phyloP scores from a whole-genome alignment of 2,888 invertebrate genomes.

The Cyclophora punctaria region DNA sequence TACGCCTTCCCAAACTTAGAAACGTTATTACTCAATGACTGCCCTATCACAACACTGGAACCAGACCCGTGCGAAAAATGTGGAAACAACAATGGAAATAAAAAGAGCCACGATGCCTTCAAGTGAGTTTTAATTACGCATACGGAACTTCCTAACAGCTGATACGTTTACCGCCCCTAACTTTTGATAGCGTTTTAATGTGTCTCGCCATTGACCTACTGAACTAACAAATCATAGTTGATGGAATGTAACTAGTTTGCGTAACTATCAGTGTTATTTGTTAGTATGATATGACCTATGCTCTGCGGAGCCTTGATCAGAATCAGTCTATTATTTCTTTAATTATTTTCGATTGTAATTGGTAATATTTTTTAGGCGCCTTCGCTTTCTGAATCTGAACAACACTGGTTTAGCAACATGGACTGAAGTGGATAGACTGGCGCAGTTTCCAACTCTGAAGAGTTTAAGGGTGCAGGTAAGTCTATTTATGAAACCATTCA shows the following conservation, averaged over 20 bases:
- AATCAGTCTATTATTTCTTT: conserved; percentile 9
- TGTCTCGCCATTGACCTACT: conserved; percentile 51
- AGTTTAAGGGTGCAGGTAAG: conserved; percentile 88
- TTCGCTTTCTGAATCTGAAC: conserved; percentile 89
- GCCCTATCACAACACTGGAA: conserved; percentile 80
- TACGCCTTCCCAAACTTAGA: conserved; percentile 90
- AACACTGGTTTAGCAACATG: conserved; percentile 88
- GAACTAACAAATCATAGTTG: conserved; percentile 36
- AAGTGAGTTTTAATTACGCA: conserved; percentile 47
- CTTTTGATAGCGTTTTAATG: conserved; percentile 22
- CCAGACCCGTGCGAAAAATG: conserved; percentile 78
- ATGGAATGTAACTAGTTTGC: conserved; percentile 21
- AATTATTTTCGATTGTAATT: conserved; percentile 20
- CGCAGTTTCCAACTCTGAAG: conserved; percentile 86
- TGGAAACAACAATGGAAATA: conserved; percentile 58
- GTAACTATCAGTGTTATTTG: conserved; percentile 18
- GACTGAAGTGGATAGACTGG: conserved; percentile 91
- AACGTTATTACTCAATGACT: conserved; percentile 89
- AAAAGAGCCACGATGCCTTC: conserved; percentile 78
- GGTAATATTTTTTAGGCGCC: conserved; percentile 66
- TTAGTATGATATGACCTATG: conserved; percentile 9
- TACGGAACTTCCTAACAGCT: conserved; percentile 10
- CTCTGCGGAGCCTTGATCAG: conserved; percentile 4
- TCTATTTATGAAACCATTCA: conserved; percentile 18
- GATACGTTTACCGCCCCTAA: conserved; percentile 14